These are phyloP conservation scores for Psilopsiagon aurifrons DNA, from an alignment of 2,113 vertebrate species.

Conservation along the genomic window DNA sequence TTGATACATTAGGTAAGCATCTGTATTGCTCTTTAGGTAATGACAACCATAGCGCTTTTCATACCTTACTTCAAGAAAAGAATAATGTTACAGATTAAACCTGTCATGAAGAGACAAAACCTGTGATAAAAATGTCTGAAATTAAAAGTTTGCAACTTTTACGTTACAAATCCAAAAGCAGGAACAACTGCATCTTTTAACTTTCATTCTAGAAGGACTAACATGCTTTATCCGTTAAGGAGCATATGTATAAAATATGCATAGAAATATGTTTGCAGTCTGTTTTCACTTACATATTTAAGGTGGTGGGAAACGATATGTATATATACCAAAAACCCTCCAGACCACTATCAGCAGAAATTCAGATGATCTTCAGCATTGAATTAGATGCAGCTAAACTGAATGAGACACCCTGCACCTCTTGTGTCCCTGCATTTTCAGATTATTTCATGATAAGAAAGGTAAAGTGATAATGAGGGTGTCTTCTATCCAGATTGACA, in stretches of 20 bases:
- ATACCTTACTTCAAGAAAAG: not conserved
- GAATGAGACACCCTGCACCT: not conserved
- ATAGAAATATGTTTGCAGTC: not conserved
- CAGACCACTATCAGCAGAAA: not conserved
- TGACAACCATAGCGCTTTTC: not conserved
- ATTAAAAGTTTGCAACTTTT: not conserved
- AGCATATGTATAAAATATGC: not conserved
- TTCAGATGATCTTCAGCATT: not conserved
- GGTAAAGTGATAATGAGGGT: not conserved
- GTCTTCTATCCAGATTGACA: not conserved
- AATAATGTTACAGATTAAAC: not conserved
- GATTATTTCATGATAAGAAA: not conserved
- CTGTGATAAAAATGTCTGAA: not conserved
- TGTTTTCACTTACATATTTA: not conserved
- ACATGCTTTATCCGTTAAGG: not conserved
- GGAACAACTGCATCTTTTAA: not conserved
- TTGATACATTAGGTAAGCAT: not conserved
- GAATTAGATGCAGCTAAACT: not conserved
- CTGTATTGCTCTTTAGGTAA: not conserved
- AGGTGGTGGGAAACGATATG: not conserved
- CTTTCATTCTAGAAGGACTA: not conserved
- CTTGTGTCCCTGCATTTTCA: not conserved
- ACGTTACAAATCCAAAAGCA: not conserved
- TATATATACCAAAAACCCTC: no score
- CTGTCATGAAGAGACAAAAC: not conserved